Percentiles rank a stretch among this genome's conserved stretches.
Conservation (phyloP, 2,797 vertebrate genomes). For the Sparidentex hasta region DNA sequence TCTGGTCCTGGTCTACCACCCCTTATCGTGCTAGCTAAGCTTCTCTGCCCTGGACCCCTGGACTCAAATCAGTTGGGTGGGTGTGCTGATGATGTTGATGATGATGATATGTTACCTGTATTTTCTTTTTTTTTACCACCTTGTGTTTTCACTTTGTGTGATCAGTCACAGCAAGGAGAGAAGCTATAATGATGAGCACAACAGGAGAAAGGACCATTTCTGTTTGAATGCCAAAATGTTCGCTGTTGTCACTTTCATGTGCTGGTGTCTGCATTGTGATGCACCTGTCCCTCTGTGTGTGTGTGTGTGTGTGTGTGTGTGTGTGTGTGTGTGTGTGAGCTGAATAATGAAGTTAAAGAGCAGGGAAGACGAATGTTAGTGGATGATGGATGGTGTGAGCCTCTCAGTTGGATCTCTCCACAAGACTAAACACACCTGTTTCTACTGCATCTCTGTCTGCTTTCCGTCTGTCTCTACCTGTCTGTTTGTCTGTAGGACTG, state of each 20-base stretch:
- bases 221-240: not conserved
- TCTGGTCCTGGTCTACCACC: too few species aligned
- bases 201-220: not conserved
- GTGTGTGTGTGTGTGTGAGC: not conserved
- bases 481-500: conserved; percentile 8
- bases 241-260: not conserved
- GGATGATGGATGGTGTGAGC: conserved; percentile 51
- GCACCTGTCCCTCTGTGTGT: not conserved
- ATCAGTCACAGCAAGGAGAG: conserved; percentile 6
- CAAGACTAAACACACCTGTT: conserved; percentile 55
- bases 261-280: not conserved
- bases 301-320: not conserved
- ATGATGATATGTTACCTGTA: not conserved
- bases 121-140: not conserved
- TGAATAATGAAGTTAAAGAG: conserved; percentile 39
- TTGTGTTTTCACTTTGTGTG: conserved; percentile 7
- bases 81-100: too few species aligned
- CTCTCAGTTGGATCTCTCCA: conserved; percentile 46
- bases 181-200: not conserved
- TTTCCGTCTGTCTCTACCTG: conserved; percentile 7
- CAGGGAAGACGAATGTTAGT: conserved; percentile 42
- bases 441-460: conserved; percentile 40
- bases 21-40: too few species aligned
- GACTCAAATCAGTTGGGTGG: too few species aligned
- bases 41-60: too few species aligned